Evolutionary conservation across 1,140 invertebrate genomes (phyloP), one percentile per base, ranked within the genome.

Genomic region (Amphibalanus amphitrite): DNA sequence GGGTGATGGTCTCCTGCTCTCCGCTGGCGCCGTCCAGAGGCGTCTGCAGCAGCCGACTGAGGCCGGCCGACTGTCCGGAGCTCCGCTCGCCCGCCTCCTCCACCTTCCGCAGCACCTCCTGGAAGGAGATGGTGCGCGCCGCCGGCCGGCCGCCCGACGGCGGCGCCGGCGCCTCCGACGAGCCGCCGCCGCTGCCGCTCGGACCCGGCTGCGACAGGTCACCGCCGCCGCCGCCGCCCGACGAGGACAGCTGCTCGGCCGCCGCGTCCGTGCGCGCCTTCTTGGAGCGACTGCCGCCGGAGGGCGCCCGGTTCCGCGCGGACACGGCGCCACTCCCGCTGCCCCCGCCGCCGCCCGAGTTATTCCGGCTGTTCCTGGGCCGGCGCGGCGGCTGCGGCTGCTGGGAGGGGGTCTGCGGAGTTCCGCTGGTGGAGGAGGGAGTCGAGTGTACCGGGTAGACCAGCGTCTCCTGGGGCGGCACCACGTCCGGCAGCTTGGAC

Each of bases 1-100:
- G 65, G n/a, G 65, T 67, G 65, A 67, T 67, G 23, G 65, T 67
- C n/a, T 67, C 65, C 26, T 67, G n/a, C 26, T 67, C 65, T 4
- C 3, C 65, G 26, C 10, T 26, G 28, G n/a, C 65, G 65, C 28
- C 20, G 23, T 65, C 23, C 64, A 65, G 23, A 6, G 64, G 23
- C 6, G 64, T 23, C 64, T 67, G 26, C n/a, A 67, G 65, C 65
- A 67, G 28, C 23, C 28, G 65, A 28, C 65, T 67, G 23, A 67
- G 65, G 3, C 26, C 65, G 10, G 65, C n/a, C 26, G 47, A 59
- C 47, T 59, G 47, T 1, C 1, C 23, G 10, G 47, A 1, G 13
- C 10, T 23, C 13, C 47, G 47, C 65, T 67, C 65, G 65, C 65
- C 65, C 3, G 65, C 65, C 65, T 28, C 26, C n/a, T 67, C 10